phyloP scores from a whole-genome alignment of 1,140 invertebrate genomes.

The Hypothenemus hampei region DNA sequence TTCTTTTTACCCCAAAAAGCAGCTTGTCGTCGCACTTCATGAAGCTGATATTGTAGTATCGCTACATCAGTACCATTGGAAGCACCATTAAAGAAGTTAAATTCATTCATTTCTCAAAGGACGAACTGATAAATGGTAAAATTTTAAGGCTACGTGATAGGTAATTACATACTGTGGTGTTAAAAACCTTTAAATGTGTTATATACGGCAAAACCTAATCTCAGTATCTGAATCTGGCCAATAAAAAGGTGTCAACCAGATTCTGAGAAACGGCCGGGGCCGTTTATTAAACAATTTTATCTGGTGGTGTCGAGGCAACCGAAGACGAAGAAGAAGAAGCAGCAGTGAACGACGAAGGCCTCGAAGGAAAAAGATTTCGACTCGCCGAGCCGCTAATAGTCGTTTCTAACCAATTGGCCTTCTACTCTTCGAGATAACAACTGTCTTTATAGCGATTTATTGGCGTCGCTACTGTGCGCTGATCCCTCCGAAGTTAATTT shows the following conservation, averaged over 20 bases:
- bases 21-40: no score
- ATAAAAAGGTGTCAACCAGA: constrained; percentile 32
- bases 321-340: no score
- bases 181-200: no score
- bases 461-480: constrained; percentile 34
- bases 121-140: no score
- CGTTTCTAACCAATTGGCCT: constrained; percentile 40
- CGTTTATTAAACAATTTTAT: constrained; percentile 34
- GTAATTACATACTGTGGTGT: no score
- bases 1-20: no score
- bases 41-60: no score
- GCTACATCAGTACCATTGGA: no score
- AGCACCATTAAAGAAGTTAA: no score
- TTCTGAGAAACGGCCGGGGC: constrained; percentile 27
- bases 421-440: constrained; percentile 35
- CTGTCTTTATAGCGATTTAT: constrained; percentile 37
- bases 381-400: constrained; percentile 36
- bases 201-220: constrained; percentile 2
- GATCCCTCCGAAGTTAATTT: constrained; percentile 27
- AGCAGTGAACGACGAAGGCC: no score
- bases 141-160: no score
- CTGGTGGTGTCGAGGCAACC: constrained; percentile 27
- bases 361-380: constrained; percentile 25
- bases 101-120: no score
- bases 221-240: constrained; percentile 21